Percentiles rank a stretch among this genome's conserved stretches.
Conservation (phyloP, 1,140 invertebrate species). For the Ceratosolen solmsi region DNA sequence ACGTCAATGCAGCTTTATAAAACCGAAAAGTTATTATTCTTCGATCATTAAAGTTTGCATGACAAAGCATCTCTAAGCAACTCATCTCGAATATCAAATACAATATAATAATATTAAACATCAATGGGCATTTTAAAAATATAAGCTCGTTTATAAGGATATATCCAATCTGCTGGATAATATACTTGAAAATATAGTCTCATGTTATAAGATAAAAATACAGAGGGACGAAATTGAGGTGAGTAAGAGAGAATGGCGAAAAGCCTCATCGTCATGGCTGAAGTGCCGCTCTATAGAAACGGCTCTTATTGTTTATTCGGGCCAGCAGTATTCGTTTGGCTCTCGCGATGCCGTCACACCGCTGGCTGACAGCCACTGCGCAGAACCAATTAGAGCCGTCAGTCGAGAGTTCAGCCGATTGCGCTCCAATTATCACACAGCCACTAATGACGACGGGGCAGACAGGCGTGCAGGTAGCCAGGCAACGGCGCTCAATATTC, state of each 20-base stretch:
- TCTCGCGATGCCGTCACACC: background rate
- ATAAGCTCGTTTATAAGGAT: no score
- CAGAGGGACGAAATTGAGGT: background rate
- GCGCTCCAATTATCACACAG: constrained; percentile 39
- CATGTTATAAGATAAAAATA: background rate
- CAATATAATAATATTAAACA: no score
- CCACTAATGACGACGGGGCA: constrained; percentile 19
- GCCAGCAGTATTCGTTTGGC: background rate
- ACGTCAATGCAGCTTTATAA: no score
- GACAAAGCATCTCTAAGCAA: no score
- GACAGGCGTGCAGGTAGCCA: background rate
- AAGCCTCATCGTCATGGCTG: background rate
- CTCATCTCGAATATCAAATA: no score
- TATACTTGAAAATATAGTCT: no score
- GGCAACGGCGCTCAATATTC: background rate
- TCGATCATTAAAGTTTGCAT: no score
- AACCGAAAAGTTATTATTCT: no score
- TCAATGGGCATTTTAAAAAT: no score
- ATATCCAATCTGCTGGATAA: no score
- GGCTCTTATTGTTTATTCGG: constrained; percentile 28
- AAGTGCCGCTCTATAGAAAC: no score
- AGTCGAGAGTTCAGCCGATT: constrained; percentile 28
- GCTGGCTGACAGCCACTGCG: constrained; percentile 18
- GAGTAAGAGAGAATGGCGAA: background rate
- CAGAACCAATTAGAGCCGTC: constrained; percentile 45